Evolutionary conservation across 2,797 vertebrate genomes (phyloP), one percentile per base, ranked within the genome.

Genomic region (Siniperca obscura): DNA sequence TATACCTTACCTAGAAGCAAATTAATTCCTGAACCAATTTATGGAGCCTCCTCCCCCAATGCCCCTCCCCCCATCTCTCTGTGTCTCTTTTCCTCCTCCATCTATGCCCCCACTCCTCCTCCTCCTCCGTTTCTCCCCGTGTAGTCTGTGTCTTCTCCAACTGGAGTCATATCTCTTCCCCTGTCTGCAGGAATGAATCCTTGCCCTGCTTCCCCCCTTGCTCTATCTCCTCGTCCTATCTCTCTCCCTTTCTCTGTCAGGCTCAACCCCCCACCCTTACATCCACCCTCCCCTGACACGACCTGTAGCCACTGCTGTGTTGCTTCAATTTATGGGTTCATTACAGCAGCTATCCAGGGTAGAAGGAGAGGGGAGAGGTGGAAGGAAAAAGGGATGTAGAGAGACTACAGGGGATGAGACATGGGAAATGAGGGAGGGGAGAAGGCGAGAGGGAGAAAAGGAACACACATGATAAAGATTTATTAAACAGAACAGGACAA

Each of bases 321-420:
- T 94, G 94, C 93, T 95, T 89, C 91, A 96, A 96, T 95, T 95
- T 94, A 94, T 95, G 94, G 93, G 91, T 96, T 97, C 94, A 91
- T 97, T 97, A 97, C 92, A 92, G 84, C 92, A 94, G 93, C 95
- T 86, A 85, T 91, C 86, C 86, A 79, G 65, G 61, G 75, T 85
- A 84, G 80, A 74, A 65, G 56, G 71, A 85, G 71, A 76, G 67
- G 70, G 69, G 70, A 76, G 82, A 89, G 87, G 87, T 86, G 77
- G 74, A 76, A 73, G 67, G 76, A 86, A 82, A 83, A 76, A 69
- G 84, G 78, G 76, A 80, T 86, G 81, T 78, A 81, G 86, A 78
- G 76, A 89, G 76, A 82, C 84, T 81, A 83, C 75, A 80, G 81
- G 81, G 83, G 78, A 34, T 42, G 81, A 80, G 81, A 86, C 81